phyloP scores from a whole-genome alignment of 2,113 vertebrate genomes.

The Telmatochromis brachygnathus region DNA sequence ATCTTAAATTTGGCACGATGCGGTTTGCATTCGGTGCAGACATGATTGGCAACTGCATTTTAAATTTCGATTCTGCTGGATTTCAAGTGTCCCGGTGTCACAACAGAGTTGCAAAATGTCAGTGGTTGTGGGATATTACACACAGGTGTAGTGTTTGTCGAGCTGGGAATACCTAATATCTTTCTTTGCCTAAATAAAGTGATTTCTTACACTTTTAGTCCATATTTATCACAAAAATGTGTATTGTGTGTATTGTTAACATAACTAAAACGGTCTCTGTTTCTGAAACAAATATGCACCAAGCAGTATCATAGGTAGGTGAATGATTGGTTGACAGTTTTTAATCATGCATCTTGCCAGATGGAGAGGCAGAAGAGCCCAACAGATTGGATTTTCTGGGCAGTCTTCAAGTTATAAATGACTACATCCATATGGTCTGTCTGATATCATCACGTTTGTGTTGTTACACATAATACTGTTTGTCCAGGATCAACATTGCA shows the following conservation, averaged over 20 bases:
- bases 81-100: neutral
- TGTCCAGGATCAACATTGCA: neutral
- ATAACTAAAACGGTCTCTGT: neutral
- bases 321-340: neutral
- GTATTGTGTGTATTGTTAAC: neutral
- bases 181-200: neutral
- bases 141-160: neutral
- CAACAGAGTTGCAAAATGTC: neutral
- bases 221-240: neutral
- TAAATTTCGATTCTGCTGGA: neutral
- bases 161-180: neutral
- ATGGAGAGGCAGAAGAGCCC: neutral
- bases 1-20: neutral
- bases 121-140: neutral
- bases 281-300: neutral
- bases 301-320: neutral
- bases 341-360: neutral
- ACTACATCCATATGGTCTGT: neutral
- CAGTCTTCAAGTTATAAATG: neutral
- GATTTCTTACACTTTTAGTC: neutral
- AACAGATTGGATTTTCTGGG: neutral
- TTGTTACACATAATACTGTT: neutral
- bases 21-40: neutral
- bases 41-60: neutral
- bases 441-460: neutral